Evolutionary conservation across 2,888 invertebrate genomes (phyloP).

Genomic region (Penaeus monodon): DNA sequence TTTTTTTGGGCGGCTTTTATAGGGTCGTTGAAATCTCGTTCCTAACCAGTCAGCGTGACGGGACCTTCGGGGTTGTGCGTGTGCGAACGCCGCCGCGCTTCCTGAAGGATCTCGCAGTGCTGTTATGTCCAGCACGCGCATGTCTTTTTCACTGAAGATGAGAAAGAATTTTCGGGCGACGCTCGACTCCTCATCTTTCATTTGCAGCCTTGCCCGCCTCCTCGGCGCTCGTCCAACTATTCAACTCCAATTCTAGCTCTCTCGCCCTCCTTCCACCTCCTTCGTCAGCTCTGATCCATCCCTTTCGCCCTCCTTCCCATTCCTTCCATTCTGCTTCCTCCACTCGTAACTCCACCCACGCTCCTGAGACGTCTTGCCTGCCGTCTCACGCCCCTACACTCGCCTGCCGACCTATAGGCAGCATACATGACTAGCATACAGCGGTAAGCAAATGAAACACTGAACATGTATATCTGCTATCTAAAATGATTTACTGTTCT

Average conservation of each 20-base stretch:
- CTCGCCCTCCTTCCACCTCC: not conserved
- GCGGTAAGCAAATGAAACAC: too few species aligned
- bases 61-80: not conserved
- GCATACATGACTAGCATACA: not conserved
- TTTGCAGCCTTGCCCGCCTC: not conserved
- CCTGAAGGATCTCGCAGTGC: not conserved
- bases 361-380: not conserved
- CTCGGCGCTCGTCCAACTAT: not conserved
- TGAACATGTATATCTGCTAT: too few species aligned
- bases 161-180: too few species aligned
- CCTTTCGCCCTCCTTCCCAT: too few species aligned
- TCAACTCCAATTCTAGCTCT: not conserved
- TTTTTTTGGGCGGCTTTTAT: slow-evolving; percentile 15
- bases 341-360: not conserved
- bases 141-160: too few species aligned
- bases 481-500: too few species aligned
- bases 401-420: too few species aligned
- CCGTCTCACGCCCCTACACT: not conserved
- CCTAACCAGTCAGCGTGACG: not conserved
- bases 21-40: not conserved
- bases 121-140: too few species aligned
- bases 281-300: too few species aligned
- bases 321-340: not conserved
- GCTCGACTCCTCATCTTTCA: not conserved
- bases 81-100: not conserved